Evolutionary conservation across 2,113 vertebrate genomes (phyloP).

Genomic region (Rana temporaria): DNA sequence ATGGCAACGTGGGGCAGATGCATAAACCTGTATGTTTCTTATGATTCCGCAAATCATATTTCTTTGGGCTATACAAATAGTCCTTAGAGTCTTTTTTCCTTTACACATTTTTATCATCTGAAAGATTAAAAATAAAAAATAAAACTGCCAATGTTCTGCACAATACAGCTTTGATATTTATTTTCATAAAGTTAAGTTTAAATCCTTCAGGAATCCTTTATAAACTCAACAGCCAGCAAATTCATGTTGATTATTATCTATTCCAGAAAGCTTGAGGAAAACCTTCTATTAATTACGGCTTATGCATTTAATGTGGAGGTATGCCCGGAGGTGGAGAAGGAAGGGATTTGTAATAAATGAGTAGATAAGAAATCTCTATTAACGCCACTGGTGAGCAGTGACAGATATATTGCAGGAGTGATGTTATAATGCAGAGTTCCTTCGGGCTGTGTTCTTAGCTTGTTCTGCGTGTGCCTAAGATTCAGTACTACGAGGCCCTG

Average conservation of each 20-base stretch:
- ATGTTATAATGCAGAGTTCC: constrained; percentile 82
- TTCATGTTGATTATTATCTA: constrained; percentile 77
- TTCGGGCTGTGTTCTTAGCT: constrained; percentile 76
- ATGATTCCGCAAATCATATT: too few species aligned
- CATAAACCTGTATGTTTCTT: too few species aligned
- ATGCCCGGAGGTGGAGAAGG: constrained; percentile 74
- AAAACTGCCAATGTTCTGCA: background rate
- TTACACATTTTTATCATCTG: background rate
- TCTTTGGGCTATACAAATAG: too few species aligned
- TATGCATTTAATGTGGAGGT: constrained; percentile 75
- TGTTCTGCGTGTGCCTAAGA: constrained; percentile 73
- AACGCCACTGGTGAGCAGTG: constrained; percentile 80
- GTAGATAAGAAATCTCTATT: constrained; percentile 86
- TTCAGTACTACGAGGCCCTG: constrained; percentile 79
- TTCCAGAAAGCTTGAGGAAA: constrained; percentile 78
- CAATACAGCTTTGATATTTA: constrained; percentile 13
- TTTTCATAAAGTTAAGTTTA: constrained; percentile 26
- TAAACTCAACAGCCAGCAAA: constrained; percentile 73
- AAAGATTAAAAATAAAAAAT: background rate
- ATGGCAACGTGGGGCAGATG: too few species aligned
- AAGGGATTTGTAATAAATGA: constrained; percentile 81
- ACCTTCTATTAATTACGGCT: constrained; percentile 77
- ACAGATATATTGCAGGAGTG: constrained; percentile 78
- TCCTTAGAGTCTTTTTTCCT: too few species aligned
- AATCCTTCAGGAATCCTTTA: constrained; percentile 64